Conservation (phyloP, 2,797 vertebrate species). For the Onychomys leucogaster region DNA sequence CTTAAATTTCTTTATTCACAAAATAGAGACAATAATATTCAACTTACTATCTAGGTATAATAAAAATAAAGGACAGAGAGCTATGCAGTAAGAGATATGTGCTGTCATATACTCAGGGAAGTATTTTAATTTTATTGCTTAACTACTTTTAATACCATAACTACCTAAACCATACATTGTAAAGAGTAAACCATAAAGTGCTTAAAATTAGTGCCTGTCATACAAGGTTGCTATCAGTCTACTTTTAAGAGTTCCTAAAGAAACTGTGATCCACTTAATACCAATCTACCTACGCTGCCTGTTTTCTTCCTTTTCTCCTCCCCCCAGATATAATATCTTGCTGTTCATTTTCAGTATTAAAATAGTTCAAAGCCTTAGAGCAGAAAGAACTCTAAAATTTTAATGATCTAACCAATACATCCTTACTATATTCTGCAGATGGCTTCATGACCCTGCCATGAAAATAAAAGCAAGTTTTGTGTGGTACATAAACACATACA, state of each 20-base stretch:
- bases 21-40: background rate
- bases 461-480: background rate
- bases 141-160: background rate
- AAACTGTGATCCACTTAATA: background rate
- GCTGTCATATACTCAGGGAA: background rate
- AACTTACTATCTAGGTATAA: background rate
- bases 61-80: background rate
- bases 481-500: background rate
- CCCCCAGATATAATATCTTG: background rate
- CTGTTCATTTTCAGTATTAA: conserved; percentile 36
- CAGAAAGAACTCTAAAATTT: conserved; percentile 3
- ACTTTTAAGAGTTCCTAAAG: background rate
- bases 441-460: background rate
- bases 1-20: background rate
- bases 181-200: background rate
- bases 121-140: conserved; percentile 47
- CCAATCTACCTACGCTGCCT: background rate
- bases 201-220: background rate
- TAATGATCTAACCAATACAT: conserved; percentile 17
- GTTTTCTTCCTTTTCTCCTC: background rate
- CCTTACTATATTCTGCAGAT: background rate
- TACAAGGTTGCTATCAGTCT: background rate
- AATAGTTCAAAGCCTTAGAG: conserved; percentile 35
- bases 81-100: background rate
- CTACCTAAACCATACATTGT: background rate